A percentile compares a stretch with the other conserved stretches of the same genome.
Evolutionary conservation across 2,888 invertebrate genomes (phyloP).

Genomic region (Notocelia uddmanniana): DNA sequence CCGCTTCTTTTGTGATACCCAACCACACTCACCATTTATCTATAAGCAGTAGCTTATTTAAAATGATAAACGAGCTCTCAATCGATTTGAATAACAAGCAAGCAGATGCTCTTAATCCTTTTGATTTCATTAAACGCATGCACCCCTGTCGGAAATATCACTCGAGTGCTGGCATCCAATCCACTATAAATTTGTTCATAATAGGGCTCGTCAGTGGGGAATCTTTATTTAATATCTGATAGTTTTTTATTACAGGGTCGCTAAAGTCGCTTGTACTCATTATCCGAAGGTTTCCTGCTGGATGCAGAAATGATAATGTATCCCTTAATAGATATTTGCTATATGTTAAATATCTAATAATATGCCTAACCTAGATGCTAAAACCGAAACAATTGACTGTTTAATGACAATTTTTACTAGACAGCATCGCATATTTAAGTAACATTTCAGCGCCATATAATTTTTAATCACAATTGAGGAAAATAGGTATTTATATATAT

Average conservation of each 20-base stretch:
- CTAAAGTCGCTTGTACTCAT: conserved; percentile 21
- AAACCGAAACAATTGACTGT: background rate
- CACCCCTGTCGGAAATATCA: conserved; percentile 86
- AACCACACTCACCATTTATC: conserved; percentile 83
- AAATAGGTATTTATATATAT: conserved; percentile 46
- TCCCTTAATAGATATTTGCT: background rate
- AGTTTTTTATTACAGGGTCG: conserved; percentile 50
- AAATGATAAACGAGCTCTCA: conserved; percentile 85
- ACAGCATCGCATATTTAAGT: background rate
- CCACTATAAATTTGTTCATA: conserved; percentile 70
- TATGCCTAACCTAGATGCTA: background rate
- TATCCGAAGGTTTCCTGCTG: conserved; percentile 24
- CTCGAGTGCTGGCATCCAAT: conserved; percentile 75
- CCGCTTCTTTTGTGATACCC: conserved; percentile 78
- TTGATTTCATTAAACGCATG: conserved; percentile 86
- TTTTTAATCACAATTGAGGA: background rate
- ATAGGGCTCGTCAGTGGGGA: conserved; percentile 64
- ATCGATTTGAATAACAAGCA: conserved; percentile 86
- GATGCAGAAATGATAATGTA: background rate
- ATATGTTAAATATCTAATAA: background rate
- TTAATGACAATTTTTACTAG: background rate
- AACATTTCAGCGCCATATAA: background rate
- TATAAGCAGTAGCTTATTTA: conserved; percentile 85
- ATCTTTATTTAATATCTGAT: conserved; percentile 60
- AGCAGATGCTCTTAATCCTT: conserved; percentile 86